phyloP scores from a whole-genome alignment of 2,113 vertebrate genomes.

The Pseudorhombus dupliciocellatus region DNA sequence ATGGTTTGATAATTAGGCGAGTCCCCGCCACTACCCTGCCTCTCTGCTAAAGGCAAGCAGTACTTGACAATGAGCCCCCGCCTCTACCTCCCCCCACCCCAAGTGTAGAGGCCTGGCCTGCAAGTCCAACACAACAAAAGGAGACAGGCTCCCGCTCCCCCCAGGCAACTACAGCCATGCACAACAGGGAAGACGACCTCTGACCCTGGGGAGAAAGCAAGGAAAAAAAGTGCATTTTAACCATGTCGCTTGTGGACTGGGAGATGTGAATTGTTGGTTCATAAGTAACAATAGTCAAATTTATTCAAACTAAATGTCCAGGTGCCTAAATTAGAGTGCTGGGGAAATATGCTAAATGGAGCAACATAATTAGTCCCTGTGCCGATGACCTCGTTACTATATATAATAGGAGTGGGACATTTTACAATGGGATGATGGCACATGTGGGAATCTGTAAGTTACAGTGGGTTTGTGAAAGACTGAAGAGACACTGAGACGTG shows the following conservation, averaged over 20 bases:
- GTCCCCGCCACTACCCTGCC: constrained; percentile 9
- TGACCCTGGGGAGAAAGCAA: constrained; percentile 56
- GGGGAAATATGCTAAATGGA: constrained; percentile 19
- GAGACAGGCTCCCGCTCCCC: constrained; percentile 68
- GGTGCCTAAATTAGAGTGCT: constrained; percentile 23
- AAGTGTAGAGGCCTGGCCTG: constrained; percentile 62
- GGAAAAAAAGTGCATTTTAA: constrained; percentile 49
- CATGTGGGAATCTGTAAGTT: too few relatives aligned
- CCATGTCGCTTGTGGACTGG: constrained; percentile 24
- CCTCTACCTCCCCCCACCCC: not conserved
- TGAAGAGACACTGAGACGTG: too few relatives aligned
- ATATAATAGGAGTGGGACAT: constrained; percentile 11
- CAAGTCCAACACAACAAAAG: constrained; percentile 72
- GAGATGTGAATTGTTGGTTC: constrained; percentile 5
- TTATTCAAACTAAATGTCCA: constrained; percentile 13
- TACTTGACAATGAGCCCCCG: constrained; percentile 52
- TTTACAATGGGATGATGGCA: too few relatives aligned
- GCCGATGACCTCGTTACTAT: constrained; percentile 28
- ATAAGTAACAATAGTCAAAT: constrained; percentile 17
- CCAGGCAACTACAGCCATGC: constrained; percentile 56
- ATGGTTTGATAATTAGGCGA: constrained; percentile 63
- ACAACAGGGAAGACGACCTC: constrained; percentile 69
- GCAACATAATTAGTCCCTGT: constrained; percentile 14
- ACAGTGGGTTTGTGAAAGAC: too few relatives aligned
- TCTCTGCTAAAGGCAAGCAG: constrained; percentile 46